Conservation (phyloP, 2,888 invertebrate genomes). For the Microplitis deprimator region DNA sequence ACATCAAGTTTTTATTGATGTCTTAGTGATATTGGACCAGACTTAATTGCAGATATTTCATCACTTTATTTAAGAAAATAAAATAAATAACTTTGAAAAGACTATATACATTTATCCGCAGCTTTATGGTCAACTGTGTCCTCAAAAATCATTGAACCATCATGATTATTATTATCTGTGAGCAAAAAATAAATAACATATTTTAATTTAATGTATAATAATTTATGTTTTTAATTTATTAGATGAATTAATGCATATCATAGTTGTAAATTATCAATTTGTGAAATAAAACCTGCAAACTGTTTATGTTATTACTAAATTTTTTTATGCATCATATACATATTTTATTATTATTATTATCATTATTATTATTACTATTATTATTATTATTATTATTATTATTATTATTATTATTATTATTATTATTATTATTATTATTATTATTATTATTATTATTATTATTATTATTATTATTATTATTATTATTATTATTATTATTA, state of each 20-base stretch:
- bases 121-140: slow-evolving; percentile 8
- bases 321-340: slow-evolving; percentile 10
- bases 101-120: not conserved
- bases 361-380: not conserved
- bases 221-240: slow-evolving; percentile 72
- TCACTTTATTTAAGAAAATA: slow-evolving; percentile 3
- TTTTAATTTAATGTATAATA: slow-evolving; percentile 51
- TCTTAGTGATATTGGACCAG: not conserved
- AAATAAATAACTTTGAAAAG: not conserved
- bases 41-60: not conserved
- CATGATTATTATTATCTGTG: slow-evolving; percentile 24
- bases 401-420: not conserved
- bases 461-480: not conserved
- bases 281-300: slow-evolving; percentile 84
- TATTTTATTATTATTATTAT: not conserved
- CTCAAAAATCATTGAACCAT: slow-evolving; percentile 26
- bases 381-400: not conserved
- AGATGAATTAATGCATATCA: slow-evolving; percentile 91
- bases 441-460: not conserved
- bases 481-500: not conserved
- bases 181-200: slow-evolving; percentile 28
- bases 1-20: not conserved
- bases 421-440: not conserved
- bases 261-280: slow-evolving; percentile 91
- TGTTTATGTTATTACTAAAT: slow-evolving; percentile 69